Percentiles rank a stretch among this genome's conserved stretches.
Conservation (phyloP, 2,888 invertebrate species). For the Drosophila paracracens region DNA sequence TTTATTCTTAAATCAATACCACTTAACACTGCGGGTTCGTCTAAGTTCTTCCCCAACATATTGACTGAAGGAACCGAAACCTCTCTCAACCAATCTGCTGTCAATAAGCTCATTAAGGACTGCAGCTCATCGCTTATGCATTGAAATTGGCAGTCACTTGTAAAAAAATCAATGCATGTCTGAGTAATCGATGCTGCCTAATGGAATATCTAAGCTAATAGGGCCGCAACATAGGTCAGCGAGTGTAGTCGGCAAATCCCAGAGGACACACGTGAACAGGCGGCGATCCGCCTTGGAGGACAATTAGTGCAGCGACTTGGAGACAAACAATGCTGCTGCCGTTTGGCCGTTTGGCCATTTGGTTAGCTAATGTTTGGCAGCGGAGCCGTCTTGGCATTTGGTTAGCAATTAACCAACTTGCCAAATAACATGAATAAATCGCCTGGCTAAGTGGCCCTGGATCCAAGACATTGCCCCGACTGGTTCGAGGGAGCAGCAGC, state of each 20-base stretch:
- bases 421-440: slow-evolving; percentile 76
- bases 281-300: slow-evolving; percentile 33
- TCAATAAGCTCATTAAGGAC: slow-evolving; percentile 64
- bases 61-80: background rate
- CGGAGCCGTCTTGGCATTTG: slow-evolving; percentile 56
- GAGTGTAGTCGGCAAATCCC: slow-evolving; percentile 18
- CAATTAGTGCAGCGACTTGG: slow-evolving; percentile 65
- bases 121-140: slow-evolving; percentile 73
- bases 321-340: slow-evolving; percentile 61
- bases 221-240: slow-evolving; percentile 24
- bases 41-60: background rate
- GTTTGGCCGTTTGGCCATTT: slow-evolving; percentile 72
- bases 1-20: background rate
- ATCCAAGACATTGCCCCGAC: slow-evolving; percentile 34
- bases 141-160: slow-evolving; percentile 78
- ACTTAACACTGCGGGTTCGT: background rate
- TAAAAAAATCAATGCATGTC: slow-evolving; percentile 80
- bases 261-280: background rate
- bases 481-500: slow-evolving; percentile 37
- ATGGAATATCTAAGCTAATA: slow-evolving; percentile 80
- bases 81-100: slow-evolving; percentile 26
- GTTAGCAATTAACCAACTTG: slow-evolving; percentile 68
- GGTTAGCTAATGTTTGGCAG: slow-evolving; percentile 70
- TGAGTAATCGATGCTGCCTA: slow-evolving; percentile 78
- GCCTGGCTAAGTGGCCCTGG: slow-evolving; percentile 56